phyloP scores from a whole-genome alignment of 2,888 invertebrate genomes.

The Oligia fasciuncula region DNA sequence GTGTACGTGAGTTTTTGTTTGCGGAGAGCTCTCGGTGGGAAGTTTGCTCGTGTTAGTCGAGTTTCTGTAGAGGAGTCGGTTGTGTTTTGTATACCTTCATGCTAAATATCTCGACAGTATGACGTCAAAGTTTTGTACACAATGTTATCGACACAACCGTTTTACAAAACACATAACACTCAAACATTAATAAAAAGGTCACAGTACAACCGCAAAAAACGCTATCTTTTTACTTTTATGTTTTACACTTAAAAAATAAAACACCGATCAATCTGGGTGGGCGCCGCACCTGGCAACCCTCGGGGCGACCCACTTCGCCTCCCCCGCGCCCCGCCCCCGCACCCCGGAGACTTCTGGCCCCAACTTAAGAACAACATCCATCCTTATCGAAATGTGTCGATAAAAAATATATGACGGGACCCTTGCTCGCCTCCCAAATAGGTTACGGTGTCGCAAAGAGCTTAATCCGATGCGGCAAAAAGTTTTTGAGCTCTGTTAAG shows the following conservation, averaged over 20 bases:
- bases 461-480: slow-evolving; percentile 65
- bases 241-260: slow-evolving; percentile 52
- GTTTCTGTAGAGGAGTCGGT: neutral
- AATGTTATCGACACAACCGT: slow-evolving; percentile 4
- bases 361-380: slow-evolving; percentile 71
- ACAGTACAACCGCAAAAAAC: slow-evolving; percentile 36
- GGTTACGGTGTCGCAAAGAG: slow-evolving; percentile 63
- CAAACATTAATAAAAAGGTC: slow-evolving; percentile 45
- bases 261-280: slow-evolving; percentile 55
- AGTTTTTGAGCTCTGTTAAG: slow-evolving; percentile 53
- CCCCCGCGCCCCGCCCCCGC: slow-evolving; percentile 63
- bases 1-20: slow-evolving; percentile 27
- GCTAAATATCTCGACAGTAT: neutral
- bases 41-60: slow-evolving; percentile 15
- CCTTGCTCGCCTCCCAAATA: slow-evolving; percentile 64
- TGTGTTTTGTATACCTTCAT: neutral
- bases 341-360: slow-evolving; percentile 58
- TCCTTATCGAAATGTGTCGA: slow-evolving; percentile 73
- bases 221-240: slow-evolving; percentile 50
- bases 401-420: slow-evolving; percentile 72
- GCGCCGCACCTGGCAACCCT: slow-evolving; percentile 66
- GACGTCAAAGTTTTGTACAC: slow-evolving; percentile 5
- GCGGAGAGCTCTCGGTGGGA: slow-evolving; percentile 10
- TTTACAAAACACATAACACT: slow-evolving; percentile 42
- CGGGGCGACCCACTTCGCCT: slow-evolving; percentile 71